These are phyloP conservation scores for Lamellibrachia satsuma DNA, from an alignment of 2,888 invertebrate genomes.

Conservation along the genomic window DNA sequence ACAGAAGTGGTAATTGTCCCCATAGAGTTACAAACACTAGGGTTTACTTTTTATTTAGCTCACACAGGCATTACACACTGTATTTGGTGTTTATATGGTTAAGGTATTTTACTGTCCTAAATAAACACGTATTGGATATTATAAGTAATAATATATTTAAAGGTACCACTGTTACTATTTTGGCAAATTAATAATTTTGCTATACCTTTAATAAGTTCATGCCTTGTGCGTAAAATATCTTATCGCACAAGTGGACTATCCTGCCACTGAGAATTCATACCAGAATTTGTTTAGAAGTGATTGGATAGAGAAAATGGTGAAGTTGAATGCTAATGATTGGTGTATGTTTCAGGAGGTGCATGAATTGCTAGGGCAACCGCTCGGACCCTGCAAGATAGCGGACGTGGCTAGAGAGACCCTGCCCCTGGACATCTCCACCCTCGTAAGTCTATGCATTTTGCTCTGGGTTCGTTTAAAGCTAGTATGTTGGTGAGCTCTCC, in stretches of 20 bases:
- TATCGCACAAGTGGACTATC: neutral
- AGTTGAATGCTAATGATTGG: neutral
- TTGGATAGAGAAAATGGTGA: neutral
- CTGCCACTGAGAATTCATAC: neutral
- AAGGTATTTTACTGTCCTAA: too few relatives aligned
- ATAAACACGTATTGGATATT: too few relatives aligned
- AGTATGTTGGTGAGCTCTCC: too few relatives aligned
- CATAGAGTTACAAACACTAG: too few relatives aligned
- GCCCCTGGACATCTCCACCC: neutral
- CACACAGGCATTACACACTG: too few relatives aligned
- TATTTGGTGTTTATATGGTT: too few relatives aligned
- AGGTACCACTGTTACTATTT: too few relatives aligned
- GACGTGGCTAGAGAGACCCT: neutral
- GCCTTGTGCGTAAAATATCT: neutral
- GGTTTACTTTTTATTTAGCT: too few relatives aligned
- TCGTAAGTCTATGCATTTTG: neutral
- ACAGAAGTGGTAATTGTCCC: too few relatives aligned
- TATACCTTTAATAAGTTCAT: too few relatives aligned
- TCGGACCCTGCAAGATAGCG: neutral
- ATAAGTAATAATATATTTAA: too few relatives aligned
- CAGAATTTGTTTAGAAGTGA: neutral
- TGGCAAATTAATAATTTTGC: too few relatives aligned
- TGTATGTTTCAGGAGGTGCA: neutral
- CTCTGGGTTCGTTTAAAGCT: neutral
- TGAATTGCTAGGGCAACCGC: neutral